phyloP scores from a whole-genome alignment of 2,113 vertebrate genomes.

The Trochalopteron elliotii region DNA sequence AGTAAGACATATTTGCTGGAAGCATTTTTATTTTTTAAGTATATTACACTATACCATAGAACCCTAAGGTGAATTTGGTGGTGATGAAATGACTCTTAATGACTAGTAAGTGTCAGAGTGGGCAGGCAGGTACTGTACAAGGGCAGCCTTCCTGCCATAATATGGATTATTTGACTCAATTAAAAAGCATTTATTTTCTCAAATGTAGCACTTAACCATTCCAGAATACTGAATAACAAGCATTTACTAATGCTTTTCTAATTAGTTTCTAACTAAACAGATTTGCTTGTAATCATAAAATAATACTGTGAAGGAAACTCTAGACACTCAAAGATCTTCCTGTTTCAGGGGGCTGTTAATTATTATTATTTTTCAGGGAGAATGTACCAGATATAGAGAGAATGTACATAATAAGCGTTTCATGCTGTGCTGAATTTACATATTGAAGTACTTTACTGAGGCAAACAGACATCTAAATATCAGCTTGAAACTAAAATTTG shows the following conservation, averaged over 20 bases:
- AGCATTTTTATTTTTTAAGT: neutral
- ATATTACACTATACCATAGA: neutral
- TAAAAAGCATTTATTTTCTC: constrained; percentile 20
- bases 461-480: constrained; percentile 46
- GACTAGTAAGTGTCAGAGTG: neutral
- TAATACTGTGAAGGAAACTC: constrained; percentile 6
- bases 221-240: constrained; percentile 1
- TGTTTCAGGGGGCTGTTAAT: neutral
- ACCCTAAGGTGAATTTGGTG: neutral
- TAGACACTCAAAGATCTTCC: neutral
- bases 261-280: constrained; percentile 50
- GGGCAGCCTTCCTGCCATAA: neutral
- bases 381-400: neutral
- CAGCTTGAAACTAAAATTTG: constrained; percentile 57
- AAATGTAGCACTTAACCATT: constrained; percentile 43
- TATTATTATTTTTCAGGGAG: neutral
- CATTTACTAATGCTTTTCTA: constrained; percentile 51
- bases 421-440: constrained; percentile 49
- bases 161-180: constrained; percentile 13
- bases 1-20: neutral
- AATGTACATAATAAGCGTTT: neutral
- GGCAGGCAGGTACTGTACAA: neutral
- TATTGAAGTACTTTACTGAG: constrained; percentile 54
- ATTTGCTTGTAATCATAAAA: constrained; percentile 45
- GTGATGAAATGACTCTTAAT: constrained; percentile 14